These are phyloP conservation scores for Tetranychus truncatus DNA, from an alignment of 2,888 invertebrate species.

Conservation along the genomic window DNA sequence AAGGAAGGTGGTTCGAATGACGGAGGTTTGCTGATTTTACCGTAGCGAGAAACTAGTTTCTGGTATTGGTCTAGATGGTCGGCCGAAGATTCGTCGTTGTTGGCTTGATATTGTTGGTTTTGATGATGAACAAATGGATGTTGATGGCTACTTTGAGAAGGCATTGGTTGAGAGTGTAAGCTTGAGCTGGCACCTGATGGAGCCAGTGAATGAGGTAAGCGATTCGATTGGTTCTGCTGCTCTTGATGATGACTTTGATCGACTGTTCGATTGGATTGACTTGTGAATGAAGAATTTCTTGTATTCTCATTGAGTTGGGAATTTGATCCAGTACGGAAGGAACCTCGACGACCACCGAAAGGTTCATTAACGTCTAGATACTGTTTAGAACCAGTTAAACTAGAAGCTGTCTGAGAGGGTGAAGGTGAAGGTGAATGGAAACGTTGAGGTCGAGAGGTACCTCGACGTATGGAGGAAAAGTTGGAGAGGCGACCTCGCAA, in stretches of 20 bases:
- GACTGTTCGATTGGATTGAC: slow-evolving; percentile 31
- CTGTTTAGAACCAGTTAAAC: slow-evolving; percentile 8
- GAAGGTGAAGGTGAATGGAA: neutral
- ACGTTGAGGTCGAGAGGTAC: slow-evolving; percentile 2
- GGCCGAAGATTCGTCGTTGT: slow-evolving; percentile 42
- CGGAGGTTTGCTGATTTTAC: neutral
- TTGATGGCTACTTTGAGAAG: neutral
- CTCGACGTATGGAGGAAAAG: slow-evolving; percentile 17
- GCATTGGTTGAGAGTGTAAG: neutral
- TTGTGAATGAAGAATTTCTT: slow-evolving; percentile 21
- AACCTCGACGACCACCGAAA: slow-evolving; percentile 22
- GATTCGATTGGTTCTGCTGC: neutral
- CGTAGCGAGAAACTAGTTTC: slow-evolving; percentile 7
- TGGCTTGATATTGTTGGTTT: neutral
- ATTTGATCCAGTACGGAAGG: slow-evolving; percentile 16
- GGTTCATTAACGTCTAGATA: slow-evolving; percentile 21
- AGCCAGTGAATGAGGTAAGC: neutral
- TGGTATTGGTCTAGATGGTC: slow-evolving; percentile 79
- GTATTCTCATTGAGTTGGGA: neutral
- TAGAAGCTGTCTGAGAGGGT: neutral
- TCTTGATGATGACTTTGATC: slow-evolving; percentile 33
- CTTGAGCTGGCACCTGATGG: neutral
- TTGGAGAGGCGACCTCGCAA: slow-evolving; percentile 21
- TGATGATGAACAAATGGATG: neutral
- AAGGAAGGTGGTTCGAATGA: neutral